Conservation (phyloP, 2,888 invertebrate species). For the Liopterus haemorrhoidalis region DNA sequence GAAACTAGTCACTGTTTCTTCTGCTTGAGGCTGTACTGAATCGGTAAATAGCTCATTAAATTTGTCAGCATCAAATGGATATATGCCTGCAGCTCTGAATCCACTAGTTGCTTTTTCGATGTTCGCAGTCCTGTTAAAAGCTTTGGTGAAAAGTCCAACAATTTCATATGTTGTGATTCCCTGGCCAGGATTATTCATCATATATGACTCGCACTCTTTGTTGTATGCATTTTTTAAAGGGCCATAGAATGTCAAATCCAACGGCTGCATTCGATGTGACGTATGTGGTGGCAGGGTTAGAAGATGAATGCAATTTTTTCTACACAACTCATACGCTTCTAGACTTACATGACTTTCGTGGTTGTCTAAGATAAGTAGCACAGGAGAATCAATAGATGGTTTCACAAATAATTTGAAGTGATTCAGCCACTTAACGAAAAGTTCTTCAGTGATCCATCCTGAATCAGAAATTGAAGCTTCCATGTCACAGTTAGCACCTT, state of each 20-base stretch:
- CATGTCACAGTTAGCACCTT: slow-evolving; percentile 21
- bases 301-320: slow-evolving; percentile 32
- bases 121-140: too few species aligned
- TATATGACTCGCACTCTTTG: slow-evolving; percentile 33
- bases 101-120: too few species aligned
- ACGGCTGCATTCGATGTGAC: slow-evolving; percentile 33
- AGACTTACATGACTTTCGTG: slow-evolving; percentile 35
- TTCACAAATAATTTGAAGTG: slow-evolving; percentile 33
- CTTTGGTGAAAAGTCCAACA: slow-evolving; percentile 32
- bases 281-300: slow-evolving; percentile 36
- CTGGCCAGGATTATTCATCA: slow-evolving; percentile 28
- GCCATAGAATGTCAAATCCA: slow-evolving; percentile 34
- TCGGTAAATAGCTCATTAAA: too few species aligned
- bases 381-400: slow-evolving; percentile 29
- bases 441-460: slow-evolving; percentile 35
- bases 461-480: slow-evolving; percentile 27
- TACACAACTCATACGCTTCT: slow-evolving; percentile 27
- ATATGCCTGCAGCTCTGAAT: too few species aligned
- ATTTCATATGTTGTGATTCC: slow-evolving; percentile 31
- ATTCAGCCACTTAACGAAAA: slow-evolving; percentile 36
- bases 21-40: too few species aligned
- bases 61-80: too few species aligned
- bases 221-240: slow-evolving; percentile 35
- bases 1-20: too few species aligned
- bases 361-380: slow-evolving; percentile 33